Evolutionary conservation across 2,113 vertebrate species (phyloP).

Genomic region (Bettongia penicillata): DNA sequence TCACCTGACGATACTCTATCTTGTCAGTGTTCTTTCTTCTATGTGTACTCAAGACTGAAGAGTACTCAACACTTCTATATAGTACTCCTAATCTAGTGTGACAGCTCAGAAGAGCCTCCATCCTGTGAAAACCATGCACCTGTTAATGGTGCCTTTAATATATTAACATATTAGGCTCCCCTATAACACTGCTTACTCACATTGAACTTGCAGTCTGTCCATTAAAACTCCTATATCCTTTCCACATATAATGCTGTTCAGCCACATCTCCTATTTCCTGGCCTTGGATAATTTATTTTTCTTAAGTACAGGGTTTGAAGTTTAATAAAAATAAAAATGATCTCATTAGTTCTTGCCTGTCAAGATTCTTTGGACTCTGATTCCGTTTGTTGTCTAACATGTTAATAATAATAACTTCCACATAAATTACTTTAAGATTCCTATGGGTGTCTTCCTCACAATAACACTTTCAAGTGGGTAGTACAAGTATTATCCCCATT

Average conservation of each 20-base stretch:
- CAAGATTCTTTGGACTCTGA: neutral
- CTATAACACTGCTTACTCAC: neutral
- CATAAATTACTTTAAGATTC: neutral
- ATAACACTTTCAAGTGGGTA: neutral
- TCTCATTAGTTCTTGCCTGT: neutral
- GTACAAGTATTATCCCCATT: neutral
- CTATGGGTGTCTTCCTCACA: neutral
- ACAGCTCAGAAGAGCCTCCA: neutral
- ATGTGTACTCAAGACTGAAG: neutral
- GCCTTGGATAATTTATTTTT: constrained; percentile 1
- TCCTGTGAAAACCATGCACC: neutral
- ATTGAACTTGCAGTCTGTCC: neutral
- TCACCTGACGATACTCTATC: neutral
- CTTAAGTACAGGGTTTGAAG: neutral
- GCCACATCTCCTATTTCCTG: neutral
- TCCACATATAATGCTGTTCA: neutral
- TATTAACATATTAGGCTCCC: neutral
- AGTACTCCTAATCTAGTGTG: neutral
- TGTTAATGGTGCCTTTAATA: neutral
- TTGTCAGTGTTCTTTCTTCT: neutral
- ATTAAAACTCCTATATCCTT: neutral
- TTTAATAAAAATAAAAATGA: neutral
- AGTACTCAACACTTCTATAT: no score
- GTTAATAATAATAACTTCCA: neutral
- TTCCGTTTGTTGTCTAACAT: neutral